phyloP scores from a whole-genome alignment of 2,888 invertebrate species.

The Habrosyne pyritoides region DNA sequence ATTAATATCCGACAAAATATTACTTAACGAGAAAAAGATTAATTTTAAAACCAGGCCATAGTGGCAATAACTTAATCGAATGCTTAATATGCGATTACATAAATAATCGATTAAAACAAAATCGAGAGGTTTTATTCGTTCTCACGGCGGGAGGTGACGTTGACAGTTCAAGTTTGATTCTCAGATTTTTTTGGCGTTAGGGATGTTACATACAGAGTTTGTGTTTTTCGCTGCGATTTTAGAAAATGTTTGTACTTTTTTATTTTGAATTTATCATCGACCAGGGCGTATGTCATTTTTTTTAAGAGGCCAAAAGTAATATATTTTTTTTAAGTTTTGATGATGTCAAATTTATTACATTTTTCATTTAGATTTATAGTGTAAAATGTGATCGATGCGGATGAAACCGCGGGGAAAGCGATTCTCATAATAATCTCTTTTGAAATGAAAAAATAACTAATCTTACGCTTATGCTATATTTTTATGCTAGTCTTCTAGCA shows the following conservation, averaged over 20 bases:
- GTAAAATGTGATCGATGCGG: too few species aligned
- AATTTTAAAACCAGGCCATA: slow-evolving; percentile 49
- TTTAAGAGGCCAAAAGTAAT: too few species aligned
- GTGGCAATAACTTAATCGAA: slow-evolving; percentile 49
- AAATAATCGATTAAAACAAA: slow-evolving; percentile 59
- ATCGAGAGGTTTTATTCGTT: slow-evolving; percentile 54
- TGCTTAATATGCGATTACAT: slow-evolving; percentile 52
- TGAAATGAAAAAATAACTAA: too few species aligned
- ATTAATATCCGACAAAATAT: slow-evolving; percentile 7
- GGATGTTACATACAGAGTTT: background rate
- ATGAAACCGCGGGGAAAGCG: too few species aligned
- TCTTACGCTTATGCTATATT: too few species aligned
- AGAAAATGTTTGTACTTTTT: too few species aligned
- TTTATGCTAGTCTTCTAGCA: too few species aligned
- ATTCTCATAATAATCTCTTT: too few species aligned
- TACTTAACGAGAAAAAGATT: slow-evolving; percentile 28
- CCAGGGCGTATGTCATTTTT: too few species aligned
- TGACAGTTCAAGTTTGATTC: slow-evolving; percentile 24
- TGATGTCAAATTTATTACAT: background rate
- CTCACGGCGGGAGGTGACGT: slow-evolving; percentile 44
- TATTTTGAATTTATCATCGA: too few species aligned
- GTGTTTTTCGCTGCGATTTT: background rate
- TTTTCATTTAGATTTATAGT: background rate
- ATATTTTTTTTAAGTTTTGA: too few species aligned
- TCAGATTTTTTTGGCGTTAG: slow-evolving; percentile 6